phyloP scores from a whole-genome alignment of 37 sponge, comb jelly and placozoan species.

The Cladorhizidae sp. region DNA sequence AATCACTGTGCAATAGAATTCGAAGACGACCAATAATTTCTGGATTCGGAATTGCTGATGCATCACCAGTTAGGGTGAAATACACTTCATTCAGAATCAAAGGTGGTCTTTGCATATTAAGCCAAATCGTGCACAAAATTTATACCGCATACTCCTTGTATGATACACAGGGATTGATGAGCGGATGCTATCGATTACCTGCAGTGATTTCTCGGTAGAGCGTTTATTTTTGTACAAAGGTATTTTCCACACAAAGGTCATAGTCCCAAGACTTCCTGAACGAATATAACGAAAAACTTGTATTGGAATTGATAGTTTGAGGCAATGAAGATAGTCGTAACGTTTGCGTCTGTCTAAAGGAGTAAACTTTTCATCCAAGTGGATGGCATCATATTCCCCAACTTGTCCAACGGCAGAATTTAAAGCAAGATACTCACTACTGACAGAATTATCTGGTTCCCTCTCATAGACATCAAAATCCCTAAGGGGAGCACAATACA shows the following conservation, averaged over 20 bases:
- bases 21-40: neutral
- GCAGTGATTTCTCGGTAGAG: neutral
- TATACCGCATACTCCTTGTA: conserved; percentile 41
- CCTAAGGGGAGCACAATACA: neutral
- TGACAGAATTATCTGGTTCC: neutral
- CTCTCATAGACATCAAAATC: neutral
- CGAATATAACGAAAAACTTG: neutral
- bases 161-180: conserved; percentile 46
- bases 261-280: neutral
- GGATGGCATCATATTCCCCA: neutral
- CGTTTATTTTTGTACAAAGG: neutral
- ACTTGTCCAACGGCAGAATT: neutral
- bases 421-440: neutral
- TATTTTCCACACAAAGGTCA: neutral
- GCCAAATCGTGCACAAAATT: conserved; percentile 40
- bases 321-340: neutral
- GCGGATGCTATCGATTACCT: neutral
- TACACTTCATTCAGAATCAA: neutral
- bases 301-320: neutral
- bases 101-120: conserved; percentile 8
- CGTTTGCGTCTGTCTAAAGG: neutral
- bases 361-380: neutral
- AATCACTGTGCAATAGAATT: neutral
- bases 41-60: conserved; percentile 8
- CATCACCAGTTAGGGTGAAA: neutral